Evolutionary conservation across 2,888 invertebrate species (phyloP).

Genomic region (Sycophila texana): DNA sequence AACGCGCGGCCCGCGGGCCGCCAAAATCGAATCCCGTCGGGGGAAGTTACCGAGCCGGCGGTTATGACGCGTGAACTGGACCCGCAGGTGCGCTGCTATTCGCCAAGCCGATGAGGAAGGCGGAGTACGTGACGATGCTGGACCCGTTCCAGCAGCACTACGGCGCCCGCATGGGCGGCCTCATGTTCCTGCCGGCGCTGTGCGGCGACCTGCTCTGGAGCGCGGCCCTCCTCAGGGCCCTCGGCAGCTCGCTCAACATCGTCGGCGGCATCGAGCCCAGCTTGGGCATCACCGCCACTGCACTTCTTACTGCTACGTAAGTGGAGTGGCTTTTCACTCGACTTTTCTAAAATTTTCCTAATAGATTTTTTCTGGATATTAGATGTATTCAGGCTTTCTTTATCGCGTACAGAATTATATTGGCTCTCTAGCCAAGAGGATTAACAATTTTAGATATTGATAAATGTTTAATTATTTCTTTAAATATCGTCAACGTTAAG

Average conservation of each 20-base stretch:
- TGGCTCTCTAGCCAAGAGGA: no score
- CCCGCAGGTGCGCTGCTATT: constrained; percentile 81
- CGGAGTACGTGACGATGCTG: constrained; percentile 84
- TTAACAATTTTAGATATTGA: no score
- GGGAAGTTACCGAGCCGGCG: no score
- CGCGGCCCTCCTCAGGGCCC: constrained; percentile 81
- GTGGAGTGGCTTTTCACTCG: constrained; percentile 49
- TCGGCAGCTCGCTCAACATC: constrained; percentile 77
- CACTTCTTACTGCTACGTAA: constrained; percentile 69
- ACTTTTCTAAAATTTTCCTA: no score
- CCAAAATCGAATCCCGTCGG: no score
- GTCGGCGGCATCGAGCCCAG: constrained; percentile 70
- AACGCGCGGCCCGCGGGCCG: no score
- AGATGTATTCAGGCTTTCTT: no score
- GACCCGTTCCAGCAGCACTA: constrained; percentile 84
- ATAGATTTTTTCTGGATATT: no score
- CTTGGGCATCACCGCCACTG: constrained; percentile 70
- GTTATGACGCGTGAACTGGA: no score
- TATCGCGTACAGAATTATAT: no score
- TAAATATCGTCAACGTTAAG: no score
- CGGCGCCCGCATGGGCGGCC: constrained; percentile 82
- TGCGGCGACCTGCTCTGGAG: constrained; percentile 85
- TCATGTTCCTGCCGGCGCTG: constrained; percentile 82
- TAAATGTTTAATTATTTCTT: no score
- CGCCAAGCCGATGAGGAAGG: constrained; percentile 82